Evolutionary conservation across 2,888 invertebrate genomes (phyloP), one percentile per base, ranked within the genome.

Genomic region (Eupithecia exiguata): DNA sequence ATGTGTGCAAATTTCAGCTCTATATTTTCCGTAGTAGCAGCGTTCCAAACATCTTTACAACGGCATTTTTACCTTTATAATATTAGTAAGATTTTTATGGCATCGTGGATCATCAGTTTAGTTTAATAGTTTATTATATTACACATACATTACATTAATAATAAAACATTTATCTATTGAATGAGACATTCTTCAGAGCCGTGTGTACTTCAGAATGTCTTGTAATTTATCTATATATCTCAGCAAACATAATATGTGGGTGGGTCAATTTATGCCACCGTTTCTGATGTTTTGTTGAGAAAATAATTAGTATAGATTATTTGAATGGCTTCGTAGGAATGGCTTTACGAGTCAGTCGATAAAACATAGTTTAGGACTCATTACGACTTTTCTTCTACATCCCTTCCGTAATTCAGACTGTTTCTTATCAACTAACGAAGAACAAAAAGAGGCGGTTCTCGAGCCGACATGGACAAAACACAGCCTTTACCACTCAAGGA

Each of bases 161-260:
- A 53, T 16, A 4, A 53, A 6, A 53, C 16, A 25, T 16, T 16
- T 58, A 25, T 58, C 14, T 12, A n/a, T 16, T 66, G 36, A 49
- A 35, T 35, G 62, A 10, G 21, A 4, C 36, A 58, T 58, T 36
- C 35, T 75, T 63, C 9, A 49, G 38, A 16, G 3, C 72, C 35
- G 72, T 72, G 75, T 72, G 72, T 70, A 40, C n/a, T 18, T 46
- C 74, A 71, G 68, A 74, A 70, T 62, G 69, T 77, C 79, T 69
- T 18, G 78, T 84, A 84, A 84, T 84, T 85, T 79, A 80, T n/a
- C n/a, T 84, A 83, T 85, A 82, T 78, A 80, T 68, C 75, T 70
- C 74, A 36, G 21, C 40, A 25, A 5, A 38, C 38, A 65, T 65
- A 25, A 30, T 30, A 30, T 30, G 30, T 30, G 30, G 36, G 62